These are phyloP conservation scores for Aplysina aerophoba DNA, from an alignment of 37 sponge, comb jelly and placozoan species.

Conservation along the genomic window DNA sequence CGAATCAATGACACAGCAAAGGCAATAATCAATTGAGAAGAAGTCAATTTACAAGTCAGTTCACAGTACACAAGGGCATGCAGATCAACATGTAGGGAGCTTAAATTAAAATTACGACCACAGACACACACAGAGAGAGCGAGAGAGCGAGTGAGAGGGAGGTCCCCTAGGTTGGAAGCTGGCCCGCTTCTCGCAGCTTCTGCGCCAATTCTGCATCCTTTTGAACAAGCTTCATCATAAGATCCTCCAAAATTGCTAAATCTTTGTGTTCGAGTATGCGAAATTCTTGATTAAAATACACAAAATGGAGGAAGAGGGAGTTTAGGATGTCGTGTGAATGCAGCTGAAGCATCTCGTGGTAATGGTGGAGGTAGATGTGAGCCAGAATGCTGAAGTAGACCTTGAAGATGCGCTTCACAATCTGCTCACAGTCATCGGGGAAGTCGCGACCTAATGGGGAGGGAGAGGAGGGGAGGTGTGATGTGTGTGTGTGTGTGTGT, in stretches of 20 bases:
- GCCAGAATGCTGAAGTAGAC: conserved; percentile 81
- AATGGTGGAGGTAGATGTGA: conserved; percentile 91
- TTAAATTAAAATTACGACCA: too few relatives aligned
- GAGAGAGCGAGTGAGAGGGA: background rate
- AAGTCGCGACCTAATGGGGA: conserved; percentile 61
- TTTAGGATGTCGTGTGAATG: conserved; percentile 74
- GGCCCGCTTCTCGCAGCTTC: conserved; percentile 10
- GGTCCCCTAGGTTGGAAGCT: background rate
- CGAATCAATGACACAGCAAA: too few relatives aligned
- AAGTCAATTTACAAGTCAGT: too few relatives aligned
- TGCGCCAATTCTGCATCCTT: conserved; percentile 57
- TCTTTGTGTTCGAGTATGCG: conserved; percentile 74
- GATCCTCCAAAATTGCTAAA: conserved; percentile 65
- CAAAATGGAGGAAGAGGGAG: conserved; percentile 85
- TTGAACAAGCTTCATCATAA: conserved; percentile 59
- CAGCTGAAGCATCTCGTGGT: conserved; percentile 48
- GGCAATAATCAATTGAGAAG: too few relatives aligned
- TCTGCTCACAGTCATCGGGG: conserved; percentile 71
- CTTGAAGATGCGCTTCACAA: conserved; percentile 79
- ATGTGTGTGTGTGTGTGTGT: too few relatives aligned
- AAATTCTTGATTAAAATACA: conserved; percentile 88
- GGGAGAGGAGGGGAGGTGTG: background rate
- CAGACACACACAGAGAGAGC: background rate
- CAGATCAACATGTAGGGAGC: too few relatives aligned
- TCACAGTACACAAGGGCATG: too few relatives aligned